Evolutionary conservation across 2,113 vertebrate genomes (phyloP), one percentile per base, ranked within the genome.

Genomic region (Ptychochromis oligacanthus): DNA sequence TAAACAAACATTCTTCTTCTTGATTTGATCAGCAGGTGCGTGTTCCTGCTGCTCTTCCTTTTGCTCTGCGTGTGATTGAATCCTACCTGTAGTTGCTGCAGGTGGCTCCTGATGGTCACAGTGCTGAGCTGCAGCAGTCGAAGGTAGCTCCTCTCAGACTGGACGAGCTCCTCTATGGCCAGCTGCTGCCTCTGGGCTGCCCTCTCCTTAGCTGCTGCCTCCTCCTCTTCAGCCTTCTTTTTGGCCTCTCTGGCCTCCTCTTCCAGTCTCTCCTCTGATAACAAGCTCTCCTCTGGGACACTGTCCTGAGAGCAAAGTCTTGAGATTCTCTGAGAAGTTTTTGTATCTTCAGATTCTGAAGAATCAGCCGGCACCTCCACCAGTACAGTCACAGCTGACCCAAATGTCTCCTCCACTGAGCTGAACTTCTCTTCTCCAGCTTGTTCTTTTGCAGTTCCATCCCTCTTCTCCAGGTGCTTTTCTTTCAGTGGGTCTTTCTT

Each of bases 81-180:
- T 56, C 36, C 1, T 85, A 96, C 95, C 95, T 96, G 92, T 34
- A 96, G 91, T 79, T 95, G 86, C 87, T 93, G 93, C 52, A 99
- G 96, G 86, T 95, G 96, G 46, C 80, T 84, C 60, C 95, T 95
- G 90, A 99, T 97, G 88, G 96, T 95, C 0, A 54, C 95, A 0
- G 95, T 92, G 3, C 97, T 97, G 18, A 98, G 83, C 17, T 95
- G 95, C 18, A 99, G 90, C 86, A 93, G 86, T 60, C 95, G 94
- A 0, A 98, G 93, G 15, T 97, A 99, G 90, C 95, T 97, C 90
- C 89, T 94, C 94, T 99, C 98, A 0, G 97, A 97, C 83, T 95
- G 87, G 15, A 99, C 86, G 62, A 99, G 93, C 87, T 99, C 98
- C 65, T 96, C 94, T 14, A 97, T 72, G 0, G 96, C 95, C 92